These are phyloP conservation scores for Machimus atricapillus DNA, from an alignment of 2,888 invertebrate species.

Conservation along the genomic window DNA sequence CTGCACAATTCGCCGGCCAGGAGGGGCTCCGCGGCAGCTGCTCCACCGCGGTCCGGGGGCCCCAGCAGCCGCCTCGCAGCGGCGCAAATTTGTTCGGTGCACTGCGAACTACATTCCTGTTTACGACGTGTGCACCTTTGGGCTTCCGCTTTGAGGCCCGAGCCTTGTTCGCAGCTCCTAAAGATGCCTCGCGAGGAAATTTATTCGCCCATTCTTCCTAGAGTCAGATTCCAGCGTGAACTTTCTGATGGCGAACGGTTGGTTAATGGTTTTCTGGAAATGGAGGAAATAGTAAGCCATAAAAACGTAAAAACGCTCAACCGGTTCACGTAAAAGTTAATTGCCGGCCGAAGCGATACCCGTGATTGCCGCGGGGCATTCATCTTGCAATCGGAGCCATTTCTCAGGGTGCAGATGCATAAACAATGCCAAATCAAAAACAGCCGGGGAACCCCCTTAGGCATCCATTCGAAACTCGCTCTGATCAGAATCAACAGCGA, in stretches of 20 bases:
- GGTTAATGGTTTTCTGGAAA: constrained; percentile 35
- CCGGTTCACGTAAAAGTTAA: constrained; percentile 28
- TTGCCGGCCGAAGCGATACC: neutral
- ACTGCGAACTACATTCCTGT: constrained; percentile 29
- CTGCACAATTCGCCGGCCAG: neutral
- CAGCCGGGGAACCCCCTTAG: neutral
- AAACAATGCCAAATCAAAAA: neutral
- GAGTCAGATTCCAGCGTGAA: constrained; percentile 31
- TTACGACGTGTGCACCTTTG: constrained; percentile 11
- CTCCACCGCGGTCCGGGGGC: neutral
- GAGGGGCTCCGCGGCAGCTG: neutral
- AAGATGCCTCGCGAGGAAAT: constrained; percentile 26
- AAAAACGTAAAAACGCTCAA: constrained; percentile 10
- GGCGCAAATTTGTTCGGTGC: constrained; percentile 32
- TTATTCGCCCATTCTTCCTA: constrained; percentile 35
- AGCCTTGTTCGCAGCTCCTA: constrained; percentile 23
- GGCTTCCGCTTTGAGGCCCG: constrained; percentile 21
- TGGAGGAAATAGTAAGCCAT: constrained; percentile 8
- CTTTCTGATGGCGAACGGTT: constrained; percentile 31
- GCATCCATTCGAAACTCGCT: neutral
- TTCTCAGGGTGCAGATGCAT: neutral
- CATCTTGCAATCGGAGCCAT: neutral
- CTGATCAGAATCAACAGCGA: neutral
- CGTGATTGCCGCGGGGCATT: neutral
- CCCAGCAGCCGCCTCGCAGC: neutral